phyloP scores from a whole-genome alignment of 2,797 vertebrate species.

The Brachyalestes nurse region DNA sequence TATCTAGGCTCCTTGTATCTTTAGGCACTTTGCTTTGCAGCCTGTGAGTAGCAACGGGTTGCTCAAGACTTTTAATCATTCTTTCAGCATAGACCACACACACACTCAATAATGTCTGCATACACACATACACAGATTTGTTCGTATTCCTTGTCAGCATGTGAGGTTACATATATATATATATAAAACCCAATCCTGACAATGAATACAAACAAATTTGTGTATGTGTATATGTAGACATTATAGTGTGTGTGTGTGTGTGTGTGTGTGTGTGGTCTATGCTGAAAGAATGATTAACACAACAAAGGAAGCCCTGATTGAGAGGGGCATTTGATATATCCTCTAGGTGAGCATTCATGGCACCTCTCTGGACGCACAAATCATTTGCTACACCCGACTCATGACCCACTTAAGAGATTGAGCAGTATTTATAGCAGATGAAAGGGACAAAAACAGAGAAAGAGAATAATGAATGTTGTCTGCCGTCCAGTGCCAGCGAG shows the following conservation, averaged over 20 bases:
- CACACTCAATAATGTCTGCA: too few species aligned
- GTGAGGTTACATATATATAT: neutral
- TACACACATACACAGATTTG: too few species aligned
- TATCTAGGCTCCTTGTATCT: too few species aligned
- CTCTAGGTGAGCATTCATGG: conserved; percentile 41
- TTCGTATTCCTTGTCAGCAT: too few species aligned
- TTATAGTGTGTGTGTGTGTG: neutral
- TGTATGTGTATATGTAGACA: neutral
- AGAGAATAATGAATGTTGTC: conserved; percentile 26
- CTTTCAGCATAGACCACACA: too few species aligned
- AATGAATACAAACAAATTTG: neutral
- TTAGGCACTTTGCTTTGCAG: too few species aligned
- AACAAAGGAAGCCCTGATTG: conserved; percentile 39
- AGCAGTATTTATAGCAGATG: conserved; percentile 39
- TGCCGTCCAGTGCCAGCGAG: neutral
- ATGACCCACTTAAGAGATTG: conserved; percentile 29
- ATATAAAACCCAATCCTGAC: neutral
- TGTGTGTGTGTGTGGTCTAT: conserved; percentile 11
- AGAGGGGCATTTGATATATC: conserved; percentile 23
- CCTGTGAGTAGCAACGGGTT: too few species aligned
- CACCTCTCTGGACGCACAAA: conserved; percentile 36
- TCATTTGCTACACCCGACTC: conserved; percentile 37
- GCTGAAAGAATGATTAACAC: conserved; percentile 49
- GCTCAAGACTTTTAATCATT: too few species aligned
- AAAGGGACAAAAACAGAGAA: conserved; percentile 12